A percentile compares a stretch with the other conserved stretches of the same genome.
Conservation (phyloP, 2,888 invertebrate species). For the Phengaris alcon region DNA sequence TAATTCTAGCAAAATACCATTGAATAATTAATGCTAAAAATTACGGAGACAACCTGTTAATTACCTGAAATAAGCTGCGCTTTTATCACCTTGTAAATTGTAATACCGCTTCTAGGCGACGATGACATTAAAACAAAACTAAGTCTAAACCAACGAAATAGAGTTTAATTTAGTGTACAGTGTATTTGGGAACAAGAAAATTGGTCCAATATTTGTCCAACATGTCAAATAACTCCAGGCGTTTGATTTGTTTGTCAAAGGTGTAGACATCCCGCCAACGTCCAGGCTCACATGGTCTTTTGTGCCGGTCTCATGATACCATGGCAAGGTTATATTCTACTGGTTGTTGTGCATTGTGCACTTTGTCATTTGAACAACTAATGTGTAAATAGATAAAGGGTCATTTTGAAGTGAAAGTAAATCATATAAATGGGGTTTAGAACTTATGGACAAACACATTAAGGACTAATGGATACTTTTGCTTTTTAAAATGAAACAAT, state of each 20-base stretch:
- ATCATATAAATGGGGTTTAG: slow-evolving; percentile 50
- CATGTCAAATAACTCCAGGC: slow-evolving; percentile 55
- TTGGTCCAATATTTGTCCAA: slow-evolving; percentile 47
- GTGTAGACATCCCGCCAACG: slow-evolving; percentile 48
- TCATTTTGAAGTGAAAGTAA: slow-evolving; percentile 55
- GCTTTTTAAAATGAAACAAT: slow-evolving; percentile 35
- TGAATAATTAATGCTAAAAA: slow-evolving; percentile 36
- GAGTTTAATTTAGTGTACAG: slow-evolving; percentile 32
- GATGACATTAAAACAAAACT: slow-evolving; percentile 27
- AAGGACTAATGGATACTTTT: slow-evolving; percentile 42
- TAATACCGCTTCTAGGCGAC: slow-evolving; percentile 39
- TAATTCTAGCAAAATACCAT: slow-evolving; percentile 31
- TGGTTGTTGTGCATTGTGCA: slow-evolving; percentile 46
- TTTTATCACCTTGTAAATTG: slow-evolving; percentile 44
- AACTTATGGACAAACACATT: slow-evolving; percentile 36
- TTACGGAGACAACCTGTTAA: slow-evolving; percentile 36
- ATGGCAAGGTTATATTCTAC: slow-evolving; percentile 36
- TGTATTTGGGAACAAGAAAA: slow-evolving; percentile 28
- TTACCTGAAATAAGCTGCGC: slow-evolving; percentile 36
- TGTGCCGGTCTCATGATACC: slow-evolving; percentile 27
- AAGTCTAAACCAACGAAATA: slow-evolving; percentile 29
- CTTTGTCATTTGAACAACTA: slow-evolving; percentile 56
- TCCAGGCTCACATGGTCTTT: slow-evolving; percentile 44
- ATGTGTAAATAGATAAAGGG: slow-evolving; percentile 60
- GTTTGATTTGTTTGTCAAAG: slow-evolving; percentile 55